These are phyloP conservation scores for Pseudorasbora parva DNA, from an alignment of 2,113 vertebrate species.

Conservation along the genomic window DNA sequence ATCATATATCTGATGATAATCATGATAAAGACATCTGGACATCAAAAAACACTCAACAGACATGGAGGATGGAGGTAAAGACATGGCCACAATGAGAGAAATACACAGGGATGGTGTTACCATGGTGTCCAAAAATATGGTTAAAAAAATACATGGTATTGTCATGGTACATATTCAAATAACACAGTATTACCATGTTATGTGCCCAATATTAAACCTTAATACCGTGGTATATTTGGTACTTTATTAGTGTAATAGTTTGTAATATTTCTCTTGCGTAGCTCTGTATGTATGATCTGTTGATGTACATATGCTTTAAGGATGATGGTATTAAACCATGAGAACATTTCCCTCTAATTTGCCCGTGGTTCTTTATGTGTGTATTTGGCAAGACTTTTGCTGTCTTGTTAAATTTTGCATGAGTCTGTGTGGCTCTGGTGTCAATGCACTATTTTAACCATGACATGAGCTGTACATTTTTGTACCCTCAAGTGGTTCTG, in stretches of 20 bases:
- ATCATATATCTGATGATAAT: background rate
- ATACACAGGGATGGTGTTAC: background rate
- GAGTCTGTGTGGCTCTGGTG: constrained; percentile 10
- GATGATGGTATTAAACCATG: background rate
- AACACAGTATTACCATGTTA: background rate
- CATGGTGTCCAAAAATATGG: background rate
- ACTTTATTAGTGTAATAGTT: background rate
- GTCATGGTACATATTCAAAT: background rate
- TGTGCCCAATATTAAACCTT: background rate
- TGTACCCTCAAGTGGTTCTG: too few species aligned
- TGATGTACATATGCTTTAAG: background rate
- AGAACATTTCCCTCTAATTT: background rate
- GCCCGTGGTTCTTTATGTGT: background rate
- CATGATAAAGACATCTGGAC: background rate
- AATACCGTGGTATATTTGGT: background rate
- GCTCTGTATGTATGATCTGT: background rate
- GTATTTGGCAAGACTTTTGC: background rate
- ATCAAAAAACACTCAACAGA: constrained; percentile 17
- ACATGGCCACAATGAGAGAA: background rate
- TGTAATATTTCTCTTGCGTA: background rate
- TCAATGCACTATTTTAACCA: constrained; percentile 1
- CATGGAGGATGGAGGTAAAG: constrained; percentile 22
- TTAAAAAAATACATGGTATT: background rate
- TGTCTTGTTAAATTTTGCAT: constrained; percentile 19
- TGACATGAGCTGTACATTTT: background rate